Conservation (phyloP, 1,140 invertebrate genomes). For the Panagrolaimus sp. region DNA sequence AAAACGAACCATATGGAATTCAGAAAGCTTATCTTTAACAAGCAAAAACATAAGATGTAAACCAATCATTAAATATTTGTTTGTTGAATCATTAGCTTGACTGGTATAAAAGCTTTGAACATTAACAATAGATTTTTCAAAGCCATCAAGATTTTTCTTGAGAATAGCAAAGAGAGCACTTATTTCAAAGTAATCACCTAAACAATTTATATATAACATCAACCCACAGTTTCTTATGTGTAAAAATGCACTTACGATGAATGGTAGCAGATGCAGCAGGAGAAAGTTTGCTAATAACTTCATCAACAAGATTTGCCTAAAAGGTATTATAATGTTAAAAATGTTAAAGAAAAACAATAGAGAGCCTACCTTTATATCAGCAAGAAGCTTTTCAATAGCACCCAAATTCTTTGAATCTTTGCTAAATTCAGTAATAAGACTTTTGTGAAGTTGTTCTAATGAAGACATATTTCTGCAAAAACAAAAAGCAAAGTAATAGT, state of each 20-base stretch:
- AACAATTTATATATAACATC: neutral
- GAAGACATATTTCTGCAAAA: conserved; percentile 15
- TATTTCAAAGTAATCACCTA: conserved; percentile 50
- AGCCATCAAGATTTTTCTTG: conserved; percentile 31
- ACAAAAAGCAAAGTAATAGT: neutral
- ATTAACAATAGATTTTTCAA: conserved; percentile 43
- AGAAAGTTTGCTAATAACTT: neutral
- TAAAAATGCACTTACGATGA: conserved; percentile 31
- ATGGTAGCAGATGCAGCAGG: conserved; percentile 25
- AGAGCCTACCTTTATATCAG: conserved; percentile 28
- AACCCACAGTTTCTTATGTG: too few species aligned
- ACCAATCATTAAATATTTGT: conserved; percentile 88
- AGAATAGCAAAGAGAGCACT: conserved; percentile 38
- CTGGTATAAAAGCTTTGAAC: conserved; percentile 43
- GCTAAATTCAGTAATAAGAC: conserved; percentile 25
- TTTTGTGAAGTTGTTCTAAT: conserved; percentile 34
- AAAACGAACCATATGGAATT: conserved; percentile 79
- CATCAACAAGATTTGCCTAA: conserved; percentile 22
- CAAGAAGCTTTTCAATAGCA: conserved; percentile 22
- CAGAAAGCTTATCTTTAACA: conserved; percentile 89
- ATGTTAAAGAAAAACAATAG: neutral
- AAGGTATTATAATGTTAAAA: neutral
- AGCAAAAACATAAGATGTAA: conserved; percentile 90
- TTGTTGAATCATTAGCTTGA: conserved; percentile 66
- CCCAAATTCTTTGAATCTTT: conserved; percentile 24